Evolutionary conservation across 2,797 vertebrate genomes (phyloP).

Genomic region (Sorex maritimensis): DNA sequence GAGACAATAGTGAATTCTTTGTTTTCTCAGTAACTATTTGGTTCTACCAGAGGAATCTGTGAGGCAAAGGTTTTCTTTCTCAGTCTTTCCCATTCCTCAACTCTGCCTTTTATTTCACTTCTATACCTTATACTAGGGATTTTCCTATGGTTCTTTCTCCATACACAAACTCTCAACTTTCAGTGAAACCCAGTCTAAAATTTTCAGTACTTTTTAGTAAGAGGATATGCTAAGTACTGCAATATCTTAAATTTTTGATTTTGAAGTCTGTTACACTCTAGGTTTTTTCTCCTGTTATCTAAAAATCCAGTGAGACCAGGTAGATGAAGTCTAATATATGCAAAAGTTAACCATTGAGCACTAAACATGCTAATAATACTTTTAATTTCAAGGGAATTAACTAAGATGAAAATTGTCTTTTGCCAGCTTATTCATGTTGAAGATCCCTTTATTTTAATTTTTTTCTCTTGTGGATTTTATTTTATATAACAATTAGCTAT

Average conservation of each 20-base stretch:
- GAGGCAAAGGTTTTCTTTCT: not conserved
- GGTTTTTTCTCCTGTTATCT: not conserved
- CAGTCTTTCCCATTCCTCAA: not conserved
- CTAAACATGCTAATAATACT: not conserved
- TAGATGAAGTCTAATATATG: not conserved
- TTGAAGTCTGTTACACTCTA: not conserved
- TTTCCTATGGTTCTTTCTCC: not conserved
- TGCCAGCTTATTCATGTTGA: not conserved
- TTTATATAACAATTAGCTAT: constrained; percentile 36
- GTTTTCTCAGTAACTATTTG: rapidly evolving
- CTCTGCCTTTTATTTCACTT: not conserved
- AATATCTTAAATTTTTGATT: not conserved
- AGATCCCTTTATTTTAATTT: not conserved
- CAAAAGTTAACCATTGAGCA: not conserved
- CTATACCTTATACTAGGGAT: not conserved
- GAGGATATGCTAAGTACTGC: not conserved
- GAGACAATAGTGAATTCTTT: not conserved
- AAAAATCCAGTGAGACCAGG: not conserved
- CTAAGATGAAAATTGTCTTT: not conserved
- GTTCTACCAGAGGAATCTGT: not conserved
- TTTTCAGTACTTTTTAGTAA: not conserved
- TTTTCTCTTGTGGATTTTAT: not conserved
- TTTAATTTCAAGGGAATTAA: not conserved
- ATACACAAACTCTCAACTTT: not conserved
- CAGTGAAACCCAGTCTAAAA: not conserved